Base-by-base conservation (phyloP, 2,888 invertebrate species). In the Euplagia quadripunctaria region DNA sequence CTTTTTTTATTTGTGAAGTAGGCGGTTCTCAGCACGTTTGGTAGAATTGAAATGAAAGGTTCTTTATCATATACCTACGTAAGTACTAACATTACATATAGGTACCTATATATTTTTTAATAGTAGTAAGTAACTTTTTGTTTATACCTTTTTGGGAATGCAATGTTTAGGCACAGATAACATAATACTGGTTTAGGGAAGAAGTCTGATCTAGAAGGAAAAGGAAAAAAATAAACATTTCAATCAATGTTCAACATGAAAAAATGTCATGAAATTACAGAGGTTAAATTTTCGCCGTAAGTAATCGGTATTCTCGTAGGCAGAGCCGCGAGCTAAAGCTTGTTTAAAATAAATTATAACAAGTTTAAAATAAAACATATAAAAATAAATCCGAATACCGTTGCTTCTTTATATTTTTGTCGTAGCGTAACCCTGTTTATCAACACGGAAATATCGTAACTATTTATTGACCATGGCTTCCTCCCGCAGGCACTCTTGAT, bases 381-480 rank as follows among this genome's bases (percentile, higher is more conserved):
- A 7, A 64, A 70, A 51, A n/a, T 51, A n/a, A 64, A 52, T n/a
- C 20, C 16, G 20, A 17, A 31, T 79, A 73, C 71, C 58, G 74
- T 81, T 74, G 68, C 49, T 41, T 67, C 20, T 55, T 16, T 46
- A 71, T 51, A 64, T 16, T 65, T 73, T 63, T 46, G 61, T 68
- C 58, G 43, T 71, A 67, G 52, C 65, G 43, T 70, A 68, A 43
- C 63, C 66, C 65, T 67, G 68, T 64, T 73, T 61, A 71, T 76
- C 71, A 80, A 83, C 84, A 80, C 80, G 82, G 84, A 84, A 84
- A 79, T 83, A 82, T 83, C 84, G 82, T 85, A 84, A 82, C 76
- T 81, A 84, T 88, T 86, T 87, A 88, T 87, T 86, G 82, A 74
- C 79, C 81, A 79, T 79, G 82, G 83, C 85, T 87, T 86, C 87